Evolutionary conservation across 2,888 invertebrate genomes (phyloP).

Genomic region (Drosophila meridiana): DNA sequence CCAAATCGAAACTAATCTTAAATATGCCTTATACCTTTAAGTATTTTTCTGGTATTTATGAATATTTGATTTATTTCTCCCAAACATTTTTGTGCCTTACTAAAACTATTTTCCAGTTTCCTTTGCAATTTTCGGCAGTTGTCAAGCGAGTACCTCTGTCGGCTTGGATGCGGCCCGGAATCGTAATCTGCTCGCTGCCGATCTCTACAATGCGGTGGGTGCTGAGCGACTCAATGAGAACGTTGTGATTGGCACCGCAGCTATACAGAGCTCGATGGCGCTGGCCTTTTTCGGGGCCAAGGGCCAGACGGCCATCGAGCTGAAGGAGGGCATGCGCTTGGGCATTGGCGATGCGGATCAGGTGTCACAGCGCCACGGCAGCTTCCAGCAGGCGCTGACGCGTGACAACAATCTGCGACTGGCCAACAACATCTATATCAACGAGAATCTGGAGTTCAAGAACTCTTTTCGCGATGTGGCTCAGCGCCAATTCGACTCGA

Average conservation of each 20-base stretch:
- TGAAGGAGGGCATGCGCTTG: conserved; percentile 86
- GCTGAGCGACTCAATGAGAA: conserved; percentile 87
- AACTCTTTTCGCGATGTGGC: conserved; percentile 87
- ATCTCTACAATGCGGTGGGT: conserved; percentile 86
- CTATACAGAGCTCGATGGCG: conserved; percentile 90
- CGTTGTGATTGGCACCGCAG: conserved; percentile 90
- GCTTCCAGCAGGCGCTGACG: conserved; percentile 74
- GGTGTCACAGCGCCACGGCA: conserved; percentile 74
- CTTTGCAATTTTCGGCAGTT: conserved; percentile 37
- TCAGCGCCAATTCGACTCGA: conserved; percentile 88
- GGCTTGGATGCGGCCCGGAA: conserved; percentile 55
- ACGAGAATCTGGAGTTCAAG: conserved; percentile 87
- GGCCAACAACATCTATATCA: conserved; percentile 91
- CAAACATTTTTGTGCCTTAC: background rate
- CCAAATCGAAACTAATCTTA: background rate
- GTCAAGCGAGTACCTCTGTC: conserved; percentile 42
- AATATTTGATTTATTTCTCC: background rate
- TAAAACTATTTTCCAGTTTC: conserved; percentile 39
- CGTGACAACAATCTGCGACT: conserved; percentile 85
- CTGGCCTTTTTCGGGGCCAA: conserved; percentile 90
- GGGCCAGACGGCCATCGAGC: conserved; percentile 87
- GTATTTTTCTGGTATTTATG: background rate
- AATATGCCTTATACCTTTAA: background rate
- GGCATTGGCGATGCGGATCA: conserved; percentile 73
- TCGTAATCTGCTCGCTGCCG: conserved; percentile 78